Percentiles rank a stretch among this genome's conserved stretches.
These are phyloP conservation scores for Patiria miniata DNA, from an alignment of 35 echinoderm and acorn worm genomes.

Conservation along the genomic window DNA sequence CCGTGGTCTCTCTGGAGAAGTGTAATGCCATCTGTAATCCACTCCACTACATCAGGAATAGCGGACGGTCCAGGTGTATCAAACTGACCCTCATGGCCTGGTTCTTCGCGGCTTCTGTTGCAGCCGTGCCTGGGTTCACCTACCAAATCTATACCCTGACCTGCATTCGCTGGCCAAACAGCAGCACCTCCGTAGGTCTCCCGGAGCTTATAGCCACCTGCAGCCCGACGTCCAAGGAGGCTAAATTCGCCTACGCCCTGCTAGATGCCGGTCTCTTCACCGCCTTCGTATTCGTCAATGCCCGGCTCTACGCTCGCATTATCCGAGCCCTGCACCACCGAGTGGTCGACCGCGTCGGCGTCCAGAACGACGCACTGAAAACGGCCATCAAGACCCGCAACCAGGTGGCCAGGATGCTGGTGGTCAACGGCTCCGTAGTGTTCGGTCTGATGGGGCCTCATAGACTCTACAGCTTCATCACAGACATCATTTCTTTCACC, in stretches of 20 bases:
- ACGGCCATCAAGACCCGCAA: neutral
- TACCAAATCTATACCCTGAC: neutral
- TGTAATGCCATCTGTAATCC: neutral
- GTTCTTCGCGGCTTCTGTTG: neutral
- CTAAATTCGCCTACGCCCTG: neutral
- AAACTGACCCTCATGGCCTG: neutral
- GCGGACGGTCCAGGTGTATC: neutral
- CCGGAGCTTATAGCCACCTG: constrained; percentile 12
- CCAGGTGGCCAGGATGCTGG: neutral
- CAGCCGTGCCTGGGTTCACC: neutral
- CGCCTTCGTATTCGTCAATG: neutral
- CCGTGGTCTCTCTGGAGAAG: neutral
- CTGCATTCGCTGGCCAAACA: neutral
- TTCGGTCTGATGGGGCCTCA: neutral
- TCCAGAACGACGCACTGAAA: neutral
- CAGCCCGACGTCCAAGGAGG: neutral
- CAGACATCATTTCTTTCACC: neutral
- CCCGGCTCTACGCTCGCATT: neutral
- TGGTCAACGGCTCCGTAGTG: neutral
- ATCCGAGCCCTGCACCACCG: neutral
- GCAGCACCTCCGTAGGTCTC: neutral
- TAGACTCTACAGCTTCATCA: neutral
- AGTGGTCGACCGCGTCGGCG: neutral
- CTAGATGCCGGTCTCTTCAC: neutral
- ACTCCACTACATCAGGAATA: neutral